Evolutionary conservation across 2,113 vertebrate species (phyloP), one percentile per base, ranked within the genome.

Genomic region (Apteryx mantelli): DNA sequence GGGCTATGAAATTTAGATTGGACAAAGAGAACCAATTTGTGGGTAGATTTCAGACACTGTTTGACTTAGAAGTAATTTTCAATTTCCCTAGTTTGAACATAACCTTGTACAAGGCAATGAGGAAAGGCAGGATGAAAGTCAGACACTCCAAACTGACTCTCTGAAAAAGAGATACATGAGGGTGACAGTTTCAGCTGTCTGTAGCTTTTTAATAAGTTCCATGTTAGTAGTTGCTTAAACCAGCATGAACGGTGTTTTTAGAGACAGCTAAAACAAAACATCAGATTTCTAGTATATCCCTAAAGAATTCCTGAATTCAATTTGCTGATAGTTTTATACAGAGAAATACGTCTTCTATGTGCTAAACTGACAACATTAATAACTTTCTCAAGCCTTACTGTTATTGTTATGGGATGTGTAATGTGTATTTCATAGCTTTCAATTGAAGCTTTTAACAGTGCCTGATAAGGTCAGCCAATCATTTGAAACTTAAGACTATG

Each of bases 1-100:
- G 99, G 99, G 99, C 98, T 46, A 99, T 99, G 99, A 98, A 98
- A 88, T 99, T 99, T 96, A 98, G 99, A 8, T 68, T 99, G 89
- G 99, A 99, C 75, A 98, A 97, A 6, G 99, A 99, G 85, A 99
- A 99, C 93, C 93, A 94, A 79, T 99, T 99, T 85, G 98, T 99
- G 82, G 98, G 97, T 53, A 98, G 97, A 80, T 99, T 99, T 96
- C 97, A 97, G 93, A 96, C 96, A 20, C 88, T 96, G n/a, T 99
- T 99, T 98, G 96, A 99, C 69, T 55, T 99, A 69, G 98, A 99
- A 83, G 98, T 98, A 95, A 94, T 99, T 90, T 99, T 98, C 18
- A 84, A 98, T 97, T 98, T 99, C 56, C 99, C 99, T 7, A 99
- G 98, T 92, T 97, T 99, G 84, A 97, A 97, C n/a, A 99, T 99